Evolutionary conservation across 2,888 invertebrate genomes (phyloP), one percentile per base, ranked within the genome.

Genomic region (Pollenia griseotomentosa): DNA sequence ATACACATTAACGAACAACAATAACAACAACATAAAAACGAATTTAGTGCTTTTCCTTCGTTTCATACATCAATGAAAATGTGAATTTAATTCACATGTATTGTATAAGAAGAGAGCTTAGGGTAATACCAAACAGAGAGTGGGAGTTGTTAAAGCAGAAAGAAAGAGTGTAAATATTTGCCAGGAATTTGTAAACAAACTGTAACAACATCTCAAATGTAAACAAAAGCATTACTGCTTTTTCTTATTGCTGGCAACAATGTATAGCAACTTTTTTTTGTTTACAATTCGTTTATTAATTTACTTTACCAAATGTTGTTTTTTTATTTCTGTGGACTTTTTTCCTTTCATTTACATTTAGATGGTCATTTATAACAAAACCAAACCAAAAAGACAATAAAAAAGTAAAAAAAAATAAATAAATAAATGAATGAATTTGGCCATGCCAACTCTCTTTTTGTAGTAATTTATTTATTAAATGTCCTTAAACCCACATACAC

Each of bases 31-130:
- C 68, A 57, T 12, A 55, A 19, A 48, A n/a, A 42, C 74, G 40
- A 12, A 46, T n/a, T 11, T 61, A 51, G 51, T 40, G 10, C 42
- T 65, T 46, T 77, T 16, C 33, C 33, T 33, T 33, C 33, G 33
- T 33, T 33, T 33, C 6, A 14, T 42, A 12, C 16, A 84, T 78
- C 87, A 87, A 87, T 87, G 81, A 84, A 87, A 83, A 73, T 81
- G 46, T 59, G 23, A 66, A 65, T 40, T 85, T 74, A 46, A 79
- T 70, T 66, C 40, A 71, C 59, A 79, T 40, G 74, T 10, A 19
- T 7, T 14, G 61, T 2, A 63, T 6, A 53, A 40, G 53, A 16
- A 53, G 77, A 82, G 71, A 53, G 42, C 14, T n/a, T 40, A 10
- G 59, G 65, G 48, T 19, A 48, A n/a, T 44, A 53, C 2, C 11